These are phyloP conservation scores for Parus major DNA, from an alignment of 2,113 vertebrate species.

Conservation along the genomic window DNA sequence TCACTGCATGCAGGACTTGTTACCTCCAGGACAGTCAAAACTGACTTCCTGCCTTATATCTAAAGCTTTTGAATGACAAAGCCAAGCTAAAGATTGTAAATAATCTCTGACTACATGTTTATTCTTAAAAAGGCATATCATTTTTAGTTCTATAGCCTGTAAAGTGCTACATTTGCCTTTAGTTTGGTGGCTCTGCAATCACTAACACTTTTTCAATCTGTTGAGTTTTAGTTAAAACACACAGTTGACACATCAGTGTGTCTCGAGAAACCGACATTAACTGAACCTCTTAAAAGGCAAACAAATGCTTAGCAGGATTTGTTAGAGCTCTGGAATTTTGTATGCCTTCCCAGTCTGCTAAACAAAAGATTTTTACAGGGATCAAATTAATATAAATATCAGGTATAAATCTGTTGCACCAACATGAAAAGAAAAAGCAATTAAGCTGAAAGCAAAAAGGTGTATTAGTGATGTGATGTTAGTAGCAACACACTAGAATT, in stretches of 20 bases:
- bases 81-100: background rate
- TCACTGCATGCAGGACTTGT: background rate
- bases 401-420: background rate
- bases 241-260: fast-evolving
- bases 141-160: background rate
- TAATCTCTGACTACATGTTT: background rate
- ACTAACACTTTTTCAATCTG: background rate
- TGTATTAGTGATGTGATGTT: fast-evolving
- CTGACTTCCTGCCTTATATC: fast-evolving
- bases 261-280: background rate
- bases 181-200: background rate
- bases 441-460: background rate
- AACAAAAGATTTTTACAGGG: background rate
- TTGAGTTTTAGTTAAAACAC: background rate
- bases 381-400: background rate
- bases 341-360: background rate
- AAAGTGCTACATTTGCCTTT: background rate
- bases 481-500: background rate
- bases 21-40: background rate
- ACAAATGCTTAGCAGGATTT: background rate
- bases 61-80: background rate
- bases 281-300: background rate
- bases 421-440: background rate
- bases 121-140: background rate
- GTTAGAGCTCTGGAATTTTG: background rate